Evolutionary conservation across 53 echinoderm and acorn worm species (phyloP).

Genomic region (Mesocentrotus franciscanus): DNA sequence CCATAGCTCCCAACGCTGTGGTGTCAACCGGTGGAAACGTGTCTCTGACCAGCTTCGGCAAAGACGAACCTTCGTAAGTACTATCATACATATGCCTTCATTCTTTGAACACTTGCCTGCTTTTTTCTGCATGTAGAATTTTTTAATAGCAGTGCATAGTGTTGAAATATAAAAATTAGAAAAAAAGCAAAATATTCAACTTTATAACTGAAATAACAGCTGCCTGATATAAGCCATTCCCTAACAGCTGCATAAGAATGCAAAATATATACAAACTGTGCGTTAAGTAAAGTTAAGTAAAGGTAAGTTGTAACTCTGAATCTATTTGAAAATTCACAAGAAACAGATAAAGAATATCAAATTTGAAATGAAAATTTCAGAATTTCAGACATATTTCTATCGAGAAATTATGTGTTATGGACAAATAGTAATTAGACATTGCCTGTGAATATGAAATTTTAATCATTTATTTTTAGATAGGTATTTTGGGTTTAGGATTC

Average conservation of each 20-base stretch:
- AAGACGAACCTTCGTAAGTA: constrained; percentile 65
- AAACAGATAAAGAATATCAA: neutral
- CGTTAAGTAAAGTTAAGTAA: neutral
- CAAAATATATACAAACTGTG: neutral
- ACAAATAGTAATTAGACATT: too few species aligned
- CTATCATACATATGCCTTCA: neutral
- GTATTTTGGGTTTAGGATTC: too few species aligned
- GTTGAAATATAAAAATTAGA: neutral
- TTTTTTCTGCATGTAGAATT: constrained; percentile 28
- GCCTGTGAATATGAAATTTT: too few species aligned
- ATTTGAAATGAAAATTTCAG: neutral
- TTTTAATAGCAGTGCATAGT: neutral
- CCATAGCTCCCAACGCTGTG: constrained; percentile 64
- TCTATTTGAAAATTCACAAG: too few species aligned
- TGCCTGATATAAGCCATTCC: neutral
- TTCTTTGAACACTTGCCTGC: neutral
- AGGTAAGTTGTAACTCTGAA: neutral
- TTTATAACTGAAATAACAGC: neutral
- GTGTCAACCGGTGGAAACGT: constrained; percentile 62
- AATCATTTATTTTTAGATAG: too few species aligned
- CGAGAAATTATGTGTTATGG: neutral
- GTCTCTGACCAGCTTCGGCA: constrained; percentile 21
- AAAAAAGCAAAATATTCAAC: neutral
- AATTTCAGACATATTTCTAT: neutral
- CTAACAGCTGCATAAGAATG: constrained; percentile 6